A percentile compares a stretch with the other conserved stretches of the same genome.
Evolutionary conservation across 2,888 invertebrate genomes (phyloP).

Genomic region (Neoascia interrupta): DNA sequence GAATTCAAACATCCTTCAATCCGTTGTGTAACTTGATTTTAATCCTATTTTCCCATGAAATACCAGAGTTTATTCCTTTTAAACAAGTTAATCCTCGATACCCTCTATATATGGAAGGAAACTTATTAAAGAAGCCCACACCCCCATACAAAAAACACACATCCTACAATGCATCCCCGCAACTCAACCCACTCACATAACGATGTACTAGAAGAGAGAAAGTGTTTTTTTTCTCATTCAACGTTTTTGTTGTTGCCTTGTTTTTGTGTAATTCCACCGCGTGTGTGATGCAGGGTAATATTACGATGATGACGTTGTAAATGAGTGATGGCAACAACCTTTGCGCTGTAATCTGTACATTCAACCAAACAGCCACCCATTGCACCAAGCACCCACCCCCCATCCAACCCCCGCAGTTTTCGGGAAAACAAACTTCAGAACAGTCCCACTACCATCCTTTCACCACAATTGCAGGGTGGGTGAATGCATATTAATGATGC

Average conservation of each 20-base stretch:
- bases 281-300: slow-evolving; percentile 18
- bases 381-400: neutral
- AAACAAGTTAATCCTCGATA: slow-evolving; percentile 38
- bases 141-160: slow-evolving; percentile 1
- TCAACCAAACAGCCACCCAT: slow-evolving; percentile 30
- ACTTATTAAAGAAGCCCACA: slow-evolving; percentile 29
- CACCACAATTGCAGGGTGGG: neutral
- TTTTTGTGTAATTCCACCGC: neutral
- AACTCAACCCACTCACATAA: neutral
- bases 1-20: neutral
- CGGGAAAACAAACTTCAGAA: slow-evolving; percentile 1
- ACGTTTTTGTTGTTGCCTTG: neutral
- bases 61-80: slow-evolving; percentile 13
- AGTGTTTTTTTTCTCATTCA: slow-evolving; percentile 49
- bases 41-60: neutral
- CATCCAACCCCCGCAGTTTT: neutral
- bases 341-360: slow-evolving; percentile 58
- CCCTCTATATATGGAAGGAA: neutral
- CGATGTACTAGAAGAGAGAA: slow-evolving; percentile 25
- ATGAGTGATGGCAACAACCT: slow-evolving; percentile 64
- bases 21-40: slow-evolving; percentile 22
- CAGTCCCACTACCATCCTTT: slow-evolving; percentile 10
- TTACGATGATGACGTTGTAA: slow-evolving; percentile 42
- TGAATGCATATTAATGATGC: slow-evolving; percentile 65
- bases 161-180: neutral